phyloP scores from a whole-genome alignment of 2,888 invertebrate genomes.

The Odontocerum albicorne region DNA sequence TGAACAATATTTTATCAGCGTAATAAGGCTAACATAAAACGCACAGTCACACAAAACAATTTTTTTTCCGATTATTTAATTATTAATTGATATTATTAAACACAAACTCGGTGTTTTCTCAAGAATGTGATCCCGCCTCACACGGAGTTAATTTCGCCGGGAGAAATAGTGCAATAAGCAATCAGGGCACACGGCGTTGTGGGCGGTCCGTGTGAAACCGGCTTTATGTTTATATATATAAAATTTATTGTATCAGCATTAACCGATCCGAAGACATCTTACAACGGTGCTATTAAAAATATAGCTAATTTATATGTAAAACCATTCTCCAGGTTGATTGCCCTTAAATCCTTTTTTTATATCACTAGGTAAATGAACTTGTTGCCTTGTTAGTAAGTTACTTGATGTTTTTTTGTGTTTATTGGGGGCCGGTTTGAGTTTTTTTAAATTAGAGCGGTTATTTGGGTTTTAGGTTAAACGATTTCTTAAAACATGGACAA shows the following conservation, averaged over 20 bases:
- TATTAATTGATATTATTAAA: too few species aligned
- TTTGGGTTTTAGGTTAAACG: too few species aligned
- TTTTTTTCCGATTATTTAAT: too few species aligned
- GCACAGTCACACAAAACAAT: too few species aligned
- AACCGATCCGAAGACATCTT: background rate
- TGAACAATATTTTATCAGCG: too few species aligned
- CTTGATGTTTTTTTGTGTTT: too few species aligned
- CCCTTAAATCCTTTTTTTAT: slow-evolving; percentile 12
- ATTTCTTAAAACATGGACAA: too few species aligned
- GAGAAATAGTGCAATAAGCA: slow-evolving; percentile 25
- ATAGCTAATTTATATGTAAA: slow-evolving; percentile 21
- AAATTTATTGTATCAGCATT: background rate
- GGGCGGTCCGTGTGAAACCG: slow-evolving; percentile 20
- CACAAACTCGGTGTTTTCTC: too few species aligned
- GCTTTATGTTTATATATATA: slow-evolving; percentile 10
- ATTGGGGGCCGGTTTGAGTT: too few species aligned
- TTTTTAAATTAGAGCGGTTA: too few species aligned
- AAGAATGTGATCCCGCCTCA: too few species aligned
- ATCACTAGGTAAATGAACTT: background rate
- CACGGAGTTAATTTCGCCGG: slow-evolving; percentile 6
- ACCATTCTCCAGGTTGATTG: slow-evolving; percentile 13
- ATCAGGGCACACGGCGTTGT: slow-evolving; percentile 18
- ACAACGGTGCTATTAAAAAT: slow-evolving; percentile 5
- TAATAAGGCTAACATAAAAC: too few species aligned
- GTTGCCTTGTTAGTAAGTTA: slow-evolving; percentile 18